Base-by-base conservation (phyloP, 2,888 invertebrate species). In the Himalopsyche japonica region DNA sequence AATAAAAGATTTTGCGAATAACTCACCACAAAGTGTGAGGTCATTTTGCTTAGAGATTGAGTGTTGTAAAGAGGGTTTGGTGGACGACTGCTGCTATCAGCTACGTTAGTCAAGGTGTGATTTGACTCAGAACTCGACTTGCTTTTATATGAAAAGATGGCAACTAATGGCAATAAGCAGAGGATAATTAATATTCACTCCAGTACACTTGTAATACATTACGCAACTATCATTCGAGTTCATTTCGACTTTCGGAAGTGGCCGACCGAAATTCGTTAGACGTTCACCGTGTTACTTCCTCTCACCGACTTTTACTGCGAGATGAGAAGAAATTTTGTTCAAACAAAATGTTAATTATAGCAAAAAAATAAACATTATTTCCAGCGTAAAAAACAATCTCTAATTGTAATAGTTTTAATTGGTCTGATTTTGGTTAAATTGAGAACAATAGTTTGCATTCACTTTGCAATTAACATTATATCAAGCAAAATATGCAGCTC, bases 21-120 rank as follows among this genome's bases (percentile, higher is more conserved):
- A 92, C 92, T 93, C 89, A 93, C 93, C 92, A 92, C 89, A 89
- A 92, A 89, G 88, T 90, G 91, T 87, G 91, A 90, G 89, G 91
- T 91, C 93, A 93, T 93, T 88, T 87, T 90, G 89, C 88, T 88
- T 87, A 82, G 70, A 82, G 82, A 49, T 27, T 49, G 78, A 79
- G 37, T 76, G 76, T 76, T 84, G 76, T 82, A 49, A 79, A 47
- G 78, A 79, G 76, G 78, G 70, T 81, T 76, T 57, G 57, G n/a
- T 57, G 57, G 82, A 81, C 49, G 81, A 79, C 78, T 81, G 48
- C 79, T 83, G 83, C 47, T 34, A 76, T 70, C 83, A 80, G 78
- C 83, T 80, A 47, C 76, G 80, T 79, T 24, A 70, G 83, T 76
- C 83, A 83, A 79, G 79, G 64, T 79, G 27, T 79, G 82, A 84